Evolutionary conservation across 2,888 invertebrate genomes (phyloP).

Genomic region (Harpalus rubripes): DNA sequence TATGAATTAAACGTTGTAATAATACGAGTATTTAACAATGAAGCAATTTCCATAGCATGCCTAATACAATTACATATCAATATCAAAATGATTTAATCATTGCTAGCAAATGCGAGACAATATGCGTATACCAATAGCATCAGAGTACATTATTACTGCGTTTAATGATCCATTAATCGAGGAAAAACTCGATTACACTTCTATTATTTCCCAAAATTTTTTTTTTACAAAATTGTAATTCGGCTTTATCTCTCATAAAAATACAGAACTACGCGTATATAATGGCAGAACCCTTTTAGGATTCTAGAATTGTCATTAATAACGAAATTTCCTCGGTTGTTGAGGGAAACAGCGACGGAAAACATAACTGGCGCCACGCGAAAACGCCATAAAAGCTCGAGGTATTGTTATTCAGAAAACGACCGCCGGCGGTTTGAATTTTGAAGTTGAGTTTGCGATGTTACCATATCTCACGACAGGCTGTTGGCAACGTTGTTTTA

Average conservation of each 20-base stretch:
- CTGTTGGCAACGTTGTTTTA: slow-evolving; percentile 31
- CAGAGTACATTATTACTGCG: slow-evolving; percentile 7
- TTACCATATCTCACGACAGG: slow-evolving; percentile 16
- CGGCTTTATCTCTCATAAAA: slow-evolving; percentile 38
- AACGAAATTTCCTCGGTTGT: slow-evolving; percentile 20
- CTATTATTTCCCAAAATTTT: slow-evolving; percentile 20
- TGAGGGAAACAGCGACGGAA: slow-evolving; percentile 14
- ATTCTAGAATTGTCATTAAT: slow-evolving; percentile 41
- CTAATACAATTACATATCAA: slow-evolving; percentile 6
- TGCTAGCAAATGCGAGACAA: background rate
- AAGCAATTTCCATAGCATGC: background rate
- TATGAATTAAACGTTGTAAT: background rate
- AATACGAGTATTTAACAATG: background rate
- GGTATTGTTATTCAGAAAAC: slow-evolving; percentile 29
- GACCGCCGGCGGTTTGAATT: slow-evolving; percentile 30
- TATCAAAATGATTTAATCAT: slow-evolving; percentile 15
- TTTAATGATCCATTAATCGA: slow-evolving; percentile 26
- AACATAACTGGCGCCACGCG: slow-evolving; percentile 34
- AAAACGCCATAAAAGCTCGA: slow-evolving; percentile 38
- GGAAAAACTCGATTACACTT: slow-evolving; percentile 20
- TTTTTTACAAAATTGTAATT: slow-evolving; percentile 33
- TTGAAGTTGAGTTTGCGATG: slow-evolving; percentile 27
- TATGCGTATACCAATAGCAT: background rate
- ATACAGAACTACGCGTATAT: slow-evolving; percentile 10
- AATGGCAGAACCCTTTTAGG: slow-evolving; percentile 37